Conservation (phyloP, 1,140 invertebrate genomes). For the Trachymyrmex cornetzi region DNA sequence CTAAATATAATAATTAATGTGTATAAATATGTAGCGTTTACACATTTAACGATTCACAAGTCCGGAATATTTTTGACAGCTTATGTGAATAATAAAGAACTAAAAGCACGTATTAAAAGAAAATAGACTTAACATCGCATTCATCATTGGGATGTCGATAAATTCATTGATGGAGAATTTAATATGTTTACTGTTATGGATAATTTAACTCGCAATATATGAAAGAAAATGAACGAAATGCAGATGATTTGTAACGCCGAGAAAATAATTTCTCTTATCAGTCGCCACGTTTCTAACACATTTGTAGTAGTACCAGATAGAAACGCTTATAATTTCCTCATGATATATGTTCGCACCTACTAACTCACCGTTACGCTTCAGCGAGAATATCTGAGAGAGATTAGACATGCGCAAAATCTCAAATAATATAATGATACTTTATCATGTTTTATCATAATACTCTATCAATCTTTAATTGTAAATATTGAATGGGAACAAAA, state of each 20-base stretch:
- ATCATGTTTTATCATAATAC: background rate
- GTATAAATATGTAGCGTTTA: too few relatives aligned
- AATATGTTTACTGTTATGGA: background rate
- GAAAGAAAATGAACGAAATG: conserved; percentile 2
- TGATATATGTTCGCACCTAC: conserved; percentile 26
- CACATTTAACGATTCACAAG: too few relatives aligned
- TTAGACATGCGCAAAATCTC: background rate
- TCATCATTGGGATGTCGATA: background rate
- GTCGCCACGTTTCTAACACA: background rate
- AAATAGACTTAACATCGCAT: background rate
- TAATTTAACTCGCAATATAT: background rate
- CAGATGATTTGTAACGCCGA: conserved; percentile 5
- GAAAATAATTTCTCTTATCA: conserved; percentile 35
- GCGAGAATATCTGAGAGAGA: background rate
- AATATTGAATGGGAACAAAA: background rate
- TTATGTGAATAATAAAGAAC: too few relatives aligned
- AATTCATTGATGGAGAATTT: background rate
- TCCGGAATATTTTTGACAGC: too few relatives aligned
- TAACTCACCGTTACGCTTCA: conserved; percentile 18
- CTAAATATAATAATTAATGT: too few relatives aligned
- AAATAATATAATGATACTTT: conserved; percentile 1
- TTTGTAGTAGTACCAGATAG: background rate
- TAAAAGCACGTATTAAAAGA: background rate
- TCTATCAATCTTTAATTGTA: background rate
- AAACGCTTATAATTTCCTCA: conserved; percentile 8